Base-by-base conservation (phyloP, 1,140 invertebrate genomes). In the Drosophila quadrilineata region DNA sequence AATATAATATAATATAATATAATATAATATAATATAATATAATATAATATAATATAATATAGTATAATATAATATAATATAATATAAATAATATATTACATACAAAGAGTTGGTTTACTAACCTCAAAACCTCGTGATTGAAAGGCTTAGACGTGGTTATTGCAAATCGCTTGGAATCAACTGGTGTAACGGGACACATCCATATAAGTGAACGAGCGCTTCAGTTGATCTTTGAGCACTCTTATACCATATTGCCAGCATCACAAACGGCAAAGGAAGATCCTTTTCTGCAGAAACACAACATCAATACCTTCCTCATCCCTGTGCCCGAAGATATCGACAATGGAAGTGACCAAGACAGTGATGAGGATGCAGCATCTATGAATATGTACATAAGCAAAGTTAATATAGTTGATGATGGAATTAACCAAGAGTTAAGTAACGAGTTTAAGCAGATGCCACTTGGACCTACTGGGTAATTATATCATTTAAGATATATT, bases 121-220 rank as follows among this genome's bases (percentile, higher is more conserved):
- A n/a, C n/a, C n/a, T n/a, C n/a, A n/a, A n/a, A n/a, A n/a, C n/a
- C n/a, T n/a, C n/a, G n/a, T n/a, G n/a, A n/a, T n/a, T n/a, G n/a
- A n/a, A n/a, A 79, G 75, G 75, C 3, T 6, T 3, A 79, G 98
- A 99, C 89, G 97, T 97, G 4, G 94, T 95, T 4, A 96, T 98
- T 70, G 98, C 98, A 2, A 98, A 97, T 90, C 94, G 94, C 76
- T 96, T 99, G 94, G 98, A 99, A 90, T 95, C 96, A 40, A 94
- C 95, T 3, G 98, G 98, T 14, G 91, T 93, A 71, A 92, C 97
- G 2, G 97, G 97, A 9, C 94, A 94, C 88, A 94, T 97, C 14
- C 96, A 98, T 80, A 92, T 97, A 8, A 97, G 95, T 2, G 92
- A 93, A 66, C 92, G 94, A 82, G 97, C 96, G 0, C 91, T 94